phyloP scores from a whole-genome alignment of 2,888 invertebrate genomes.

The Rhodophaea formosa region DNA sequence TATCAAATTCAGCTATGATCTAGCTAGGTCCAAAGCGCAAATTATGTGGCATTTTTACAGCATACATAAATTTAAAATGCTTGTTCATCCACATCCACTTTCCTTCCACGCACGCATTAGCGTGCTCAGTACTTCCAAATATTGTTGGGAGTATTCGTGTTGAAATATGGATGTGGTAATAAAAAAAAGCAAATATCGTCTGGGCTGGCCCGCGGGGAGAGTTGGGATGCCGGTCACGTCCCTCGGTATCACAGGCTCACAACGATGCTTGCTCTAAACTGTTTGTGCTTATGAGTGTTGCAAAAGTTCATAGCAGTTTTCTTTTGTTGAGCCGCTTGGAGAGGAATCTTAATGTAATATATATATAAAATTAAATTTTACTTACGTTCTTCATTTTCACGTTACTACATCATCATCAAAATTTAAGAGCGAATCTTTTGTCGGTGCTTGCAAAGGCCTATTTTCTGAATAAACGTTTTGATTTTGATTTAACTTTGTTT shows the following conservation, averaged over 20 bases:
- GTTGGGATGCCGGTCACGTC: slow-evolving; percentile 61
- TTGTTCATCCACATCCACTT: too few relatives aligned
- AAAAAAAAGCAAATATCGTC: slow-evolving; percentile 72
- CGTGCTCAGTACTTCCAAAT: slow-evolving; percentile 66
- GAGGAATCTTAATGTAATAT: slow-evolving; percentile 32
- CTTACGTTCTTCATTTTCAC: too few relatives aligned
- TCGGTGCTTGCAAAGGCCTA: too few relatives aligned
- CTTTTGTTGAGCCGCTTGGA: slow-evolving; percentile 37
- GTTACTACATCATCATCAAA: too few relatives aligned
- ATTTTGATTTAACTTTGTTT: too few relatives aligned
- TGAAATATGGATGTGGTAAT: slow-evolving; percentile 75
- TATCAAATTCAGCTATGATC: too few relatives aligned
- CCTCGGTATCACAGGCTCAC: slow-evolving; percentile 39
- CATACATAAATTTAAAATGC: too few relatives aligned
- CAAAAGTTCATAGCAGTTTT: slow-evolving; percentile 42
- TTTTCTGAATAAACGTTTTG: too few relatives aligned
- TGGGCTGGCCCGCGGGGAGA: slow-evolving; percentile 54
- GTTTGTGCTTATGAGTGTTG: slow-evolving; percentile 47
- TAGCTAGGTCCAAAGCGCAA: too few relatives aligned
- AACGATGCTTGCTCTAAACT: slow-evolving; percentile 43
- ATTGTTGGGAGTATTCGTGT: slow-evolving; percentile 67
- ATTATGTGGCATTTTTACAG: too few relatives aligned
- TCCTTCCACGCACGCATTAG: slow-evolving; percentile 71
- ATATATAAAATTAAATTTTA: not conserved
- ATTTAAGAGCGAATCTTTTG: too few relatives aligned